Percentiles rank a stretch among this genome's conserved stretches.
Evolutionary conservation across 2,113 vertebrate genomes (phyloP).

Genomic region (Antennarius striatus): DNA sequence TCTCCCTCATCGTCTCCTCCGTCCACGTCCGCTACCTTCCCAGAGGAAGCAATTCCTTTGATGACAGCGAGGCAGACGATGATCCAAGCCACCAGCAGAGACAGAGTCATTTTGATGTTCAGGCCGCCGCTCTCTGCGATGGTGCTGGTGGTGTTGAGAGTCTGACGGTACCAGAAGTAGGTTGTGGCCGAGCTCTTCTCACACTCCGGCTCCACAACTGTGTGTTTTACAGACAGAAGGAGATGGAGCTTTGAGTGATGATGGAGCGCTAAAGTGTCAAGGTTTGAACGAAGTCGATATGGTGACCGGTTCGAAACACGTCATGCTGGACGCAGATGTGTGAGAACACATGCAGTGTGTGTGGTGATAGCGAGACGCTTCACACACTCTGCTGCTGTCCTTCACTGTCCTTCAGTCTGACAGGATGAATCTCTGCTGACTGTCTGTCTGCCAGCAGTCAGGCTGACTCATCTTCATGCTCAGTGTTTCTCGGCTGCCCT

Average conservation of each 20-base stretch:
- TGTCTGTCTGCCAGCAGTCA: conserved; percentile 4
- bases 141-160: conserved; percentile 93
- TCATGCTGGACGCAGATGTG: too few species aligned
- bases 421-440: conserved; percentile 10
- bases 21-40: conserved; percentile 83
- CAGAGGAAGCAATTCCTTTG: conserved; percentile 96
- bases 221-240: neutral
- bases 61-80: conserved; percentile 95
- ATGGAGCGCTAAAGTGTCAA: neutral
- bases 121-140: conserved; percentile 94
- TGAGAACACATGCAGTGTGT: neutral
- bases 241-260: conserved; percentile 12
- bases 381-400: conserved; percentile 23
- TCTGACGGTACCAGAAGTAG: conserved; percentile 98
- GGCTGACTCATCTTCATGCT: conserved; percentile 46
- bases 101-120: conserved; percentile 95
- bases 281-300: neutral
- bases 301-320: neutral
- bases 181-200: conserved; percentile 98
- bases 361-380: neutral
- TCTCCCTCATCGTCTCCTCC: neutral
- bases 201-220: conserved; percentile 94
- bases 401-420: conserved; percentile 19
- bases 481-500: conserved; percentile 13
- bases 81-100: conserved; percentile 92